Percentiles rank a stretch among this genome's conserved stretches.
Evolutionary conservation across 2,888 invertebrate genomes (phyloP).

Genomic region (Argynnis bischoffii): DNA sequence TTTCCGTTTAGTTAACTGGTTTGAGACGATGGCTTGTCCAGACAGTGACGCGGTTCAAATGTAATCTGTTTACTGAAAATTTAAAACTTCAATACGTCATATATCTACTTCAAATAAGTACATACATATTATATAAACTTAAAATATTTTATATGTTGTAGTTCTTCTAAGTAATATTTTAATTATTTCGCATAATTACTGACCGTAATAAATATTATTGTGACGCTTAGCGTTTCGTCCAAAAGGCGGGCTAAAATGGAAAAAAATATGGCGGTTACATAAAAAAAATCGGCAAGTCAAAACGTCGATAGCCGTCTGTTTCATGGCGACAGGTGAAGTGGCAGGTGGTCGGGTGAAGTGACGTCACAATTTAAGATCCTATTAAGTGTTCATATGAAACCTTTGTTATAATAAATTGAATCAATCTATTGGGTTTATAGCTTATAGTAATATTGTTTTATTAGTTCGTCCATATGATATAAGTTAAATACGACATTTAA

Average conservation of each 20-base stretch:
- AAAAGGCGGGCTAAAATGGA: too few relatives aligned
- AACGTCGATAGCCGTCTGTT: constrained; percentile 13
- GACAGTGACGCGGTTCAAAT: not conserved
- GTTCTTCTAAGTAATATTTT: too few relatives aligned
- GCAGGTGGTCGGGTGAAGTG: constrained; percentile 6
- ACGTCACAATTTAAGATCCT: constrained; percentile 3
- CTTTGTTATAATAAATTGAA: constrained; percentile 1
- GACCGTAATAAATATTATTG: too few relatives aligned
- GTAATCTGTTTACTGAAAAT: constrained; percentile 9
- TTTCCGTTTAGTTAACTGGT: not conserved
- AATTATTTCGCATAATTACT: too few relatives aligned
- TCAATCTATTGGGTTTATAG: not conserved
- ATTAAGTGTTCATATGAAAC: constrained; percentile 1
- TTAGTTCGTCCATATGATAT: too few relatives aligned
- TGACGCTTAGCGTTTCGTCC: too few relatives aligned
- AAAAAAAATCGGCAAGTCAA: not conserved
- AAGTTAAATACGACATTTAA: too few relatives aligned
- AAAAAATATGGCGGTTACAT: not conserved
- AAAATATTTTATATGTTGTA: too few relatives aligned
- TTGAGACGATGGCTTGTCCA: not conserved
- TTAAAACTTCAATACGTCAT: constrained; percentile 11
- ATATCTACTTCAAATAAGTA: not conserved
- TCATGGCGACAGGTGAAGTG: constrained; percentile 14
- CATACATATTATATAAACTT: not conserved
- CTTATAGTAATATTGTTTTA: not conserved